These are phyloP conservation scores for Epicampocera succincta DNA, from an alignment of 2,888 invertebrate genomes.

Conservation along the genomic window DNA sequence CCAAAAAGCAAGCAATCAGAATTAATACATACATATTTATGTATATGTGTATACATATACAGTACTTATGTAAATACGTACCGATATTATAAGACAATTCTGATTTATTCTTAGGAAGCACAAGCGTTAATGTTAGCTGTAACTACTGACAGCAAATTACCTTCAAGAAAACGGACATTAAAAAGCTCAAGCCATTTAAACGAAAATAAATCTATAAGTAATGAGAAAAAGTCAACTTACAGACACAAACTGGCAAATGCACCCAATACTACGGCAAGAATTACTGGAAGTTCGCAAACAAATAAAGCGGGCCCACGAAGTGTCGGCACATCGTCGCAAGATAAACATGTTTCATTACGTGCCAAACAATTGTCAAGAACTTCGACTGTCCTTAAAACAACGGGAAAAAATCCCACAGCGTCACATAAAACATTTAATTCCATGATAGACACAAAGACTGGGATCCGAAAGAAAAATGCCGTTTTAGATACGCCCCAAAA, in stretches of 20 bases:
- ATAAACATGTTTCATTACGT: conserved; percentile 54
- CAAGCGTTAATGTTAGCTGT: background rate
- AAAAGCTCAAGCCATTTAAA: conserved; percentile 2
- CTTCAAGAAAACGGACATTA: conserved; percentile 8
- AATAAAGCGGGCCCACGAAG: conserved; percentile 11
- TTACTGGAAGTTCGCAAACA: background rate
- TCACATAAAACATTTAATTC: conserved; percentile 19
- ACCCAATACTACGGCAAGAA: background rate
- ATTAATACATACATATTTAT: no score
- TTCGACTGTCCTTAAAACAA: conserved; percentile 46
- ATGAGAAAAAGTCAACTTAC: conserved; percentile 7
- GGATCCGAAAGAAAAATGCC: conserved; percentile 75
- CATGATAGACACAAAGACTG: conserved; percentile 3
- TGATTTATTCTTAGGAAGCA: conserved; percentile 5
- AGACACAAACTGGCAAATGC: conserved; percentile 3
- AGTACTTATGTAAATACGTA: background rate
- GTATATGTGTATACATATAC: background rate
- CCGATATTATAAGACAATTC: background rate
- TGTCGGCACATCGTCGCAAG: conserved; percentile 4
- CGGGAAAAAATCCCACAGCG: conserved; percentile 37
- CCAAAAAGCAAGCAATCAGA: no score
- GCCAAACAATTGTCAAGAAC: conserved; percentile 64
- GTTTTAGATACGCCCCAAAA: conserved; percentile 80
- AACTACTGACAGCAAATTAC: background rate
- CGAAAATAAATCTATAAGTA: background rate